Evolutionary conservation across 2,888 invertebrate genomes (phyloP), one percentile per base, ranked within the genome.

Genomic region (Drosophila quinaria): DNA sequence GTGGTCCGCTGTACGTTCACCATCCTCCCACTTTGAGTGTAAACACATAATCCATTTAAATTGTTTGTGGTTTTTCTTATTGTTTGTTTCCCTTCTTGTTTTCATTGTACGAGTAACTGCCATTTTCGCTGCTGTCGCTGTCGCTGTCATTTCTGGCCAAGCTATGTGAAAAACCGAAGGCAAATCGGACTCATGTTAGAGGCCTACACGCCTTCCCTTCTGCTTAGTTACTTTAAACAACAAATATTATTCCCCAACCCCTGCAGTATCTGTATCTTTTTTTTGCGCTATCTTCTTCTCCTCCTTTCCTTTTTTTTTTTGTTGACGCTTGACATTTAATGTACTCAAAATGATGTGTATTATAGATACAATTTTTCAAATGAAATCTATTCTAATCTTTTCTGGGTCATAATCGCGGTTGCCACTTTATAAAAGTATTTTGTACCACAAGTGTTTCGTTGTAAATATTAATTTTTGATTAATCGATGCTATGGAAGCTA

Each of bases 31-130:
- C 61, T 82, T 82, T 74, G 71, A 86, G 84, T 80, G 87, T 86
- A 83, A 84, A 84, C 87, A 84, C 87, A 84, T 84, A 84, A 84
- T 84, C 89, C 84, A 88, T 84, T 84, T 88, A 88, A 84, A 84
- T 84, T 88, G 89, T 84, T 84, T 84, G 84, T 86, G 84, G 87
- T 82, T 86, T 77, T 86, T 80, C 83, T 88, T 83, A 86, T 88
- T 84, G 87, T 88, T 84, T 88, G 86, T 76, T 82, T 86, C 77
- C 65, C 71, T 78, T 70, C 80, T 74, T 74, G 71, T 72, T 87
- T 74, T 85, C 64, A 69, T 71, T 73, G 73, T 37, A 37, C 37
- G 37, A 37, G 37, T 70, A 73, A 60, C 71, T 73, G 82, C 70
- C 68, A 62, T 76, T 87, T 70, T 74, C 62, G 70, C 65, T 66